Conservation (phyloP, 1,140 invertebrate species). For the Bombus terrestris region DNA sequence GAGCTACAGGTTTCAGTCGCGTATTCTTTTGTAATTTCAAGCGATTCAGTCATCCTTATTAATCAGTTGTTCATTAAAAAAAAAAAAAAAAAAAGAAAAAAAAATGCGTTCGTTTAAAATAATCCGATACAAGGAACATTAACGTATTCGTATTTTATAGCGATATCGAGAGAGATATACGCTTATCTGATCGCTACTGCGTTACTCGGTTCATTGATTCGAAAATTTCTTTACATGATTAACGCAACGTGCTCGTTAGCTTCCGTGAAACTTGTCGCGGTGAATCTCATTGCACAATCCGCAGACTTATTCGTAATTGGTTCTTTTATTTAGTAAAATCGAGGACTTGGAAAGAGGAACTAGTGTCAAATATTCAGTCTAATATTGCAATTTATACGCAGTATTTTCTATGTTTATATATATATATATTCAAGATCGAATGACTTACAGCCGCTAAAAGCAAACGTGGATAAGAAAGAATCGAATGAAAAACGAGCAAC, state of each 20-base stretch:
- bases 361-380: not conserved
- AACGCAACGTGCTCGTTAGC: not conserved
- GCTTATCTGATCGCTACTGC: not conserved
- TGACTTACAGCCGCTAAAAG: not conserved
- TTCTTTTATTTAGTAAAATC: not conserved
- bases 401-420: not conserved
- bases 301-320: not conserved
- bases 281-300: not conserved
- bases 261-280: not conserved
- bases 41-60: not conserved
- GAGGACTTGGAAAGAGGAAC: not conserved
- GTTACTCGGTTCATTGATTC: not conserved
- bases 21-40: not conserved
- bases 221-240: slow-evolving; percentile 4
- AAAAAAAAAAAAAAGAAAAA: not conserved
- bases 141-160: not conserved
- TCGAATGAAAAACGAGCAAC: slow-evolving; percentile 2
- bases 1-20: too few relatives aligned
- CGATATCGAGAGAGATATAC: not conserved
- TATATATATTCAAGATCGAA: too few relatives aligned
- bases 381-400: not conserved
- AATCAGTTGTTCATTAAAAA: not conserved
- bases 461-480: not conserved
- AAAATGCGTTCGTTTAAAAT: not conserved
- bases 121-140: not conserved